Evolutionary conservation across 2,113 vertebrate genomes (phyloP).

Genomic region (Hippocampus zosterae): DNA sequence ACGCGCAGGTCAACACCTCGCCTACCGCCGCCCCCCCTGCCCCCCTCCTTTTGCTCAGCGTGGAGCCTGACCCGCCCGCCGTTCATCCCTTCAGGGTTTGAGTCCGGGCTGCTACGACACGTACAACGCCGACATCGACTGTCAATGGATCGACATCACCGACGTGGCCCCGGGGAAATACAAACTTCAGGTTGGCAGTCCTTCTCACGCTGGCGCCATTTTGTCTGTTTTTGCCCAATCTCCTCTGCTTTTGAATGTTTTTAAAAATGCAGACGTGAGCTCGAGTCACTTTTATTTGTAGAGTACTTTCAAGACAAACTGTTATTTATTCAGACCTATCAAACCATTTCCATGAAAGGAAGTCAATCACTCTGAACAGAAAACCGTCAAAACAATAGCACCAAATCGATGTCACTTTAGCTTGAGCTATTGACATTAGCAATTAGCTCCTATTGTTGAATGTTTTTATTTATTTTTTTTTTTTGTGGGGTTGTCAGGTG

Average conservation of each 20-base stretch:
- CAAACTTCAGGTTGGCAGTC: constrained; percentile 65
- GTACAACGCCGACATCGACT: constrained; percentile 78
- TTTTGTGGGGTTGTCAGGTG: constrained; percentile 51
- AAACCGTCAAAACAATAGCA: too few species aligned
- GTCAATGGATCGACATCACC: constrained; percentile 76
- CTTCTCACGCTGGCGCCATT: background rate
- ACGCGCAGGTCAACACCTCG: constrained; percentile 72
- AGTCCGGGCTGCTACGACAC: constrained; percentile 77
- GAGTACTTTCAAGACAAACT: too few species aligned
- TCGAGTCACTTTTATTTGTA: too few species aligned
- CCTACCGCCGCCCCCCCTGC: background rate
- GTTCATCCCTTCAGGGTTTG: constrained; percentile 58
- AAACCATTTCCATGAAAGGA: too few species aligned
- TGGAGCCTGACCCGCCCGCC: background rate
- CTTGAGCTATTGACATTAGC: too few species aligned
- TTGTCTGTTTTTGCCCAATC: background rate
- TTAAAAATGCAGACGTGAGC: too few species aligned
- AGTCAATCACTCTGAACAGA: too few species aligned
- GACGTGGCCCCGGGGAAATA: constrained; percentile 72
- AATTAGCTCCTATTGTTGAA: background rate
- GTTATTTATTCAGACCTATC: too few species aligned
- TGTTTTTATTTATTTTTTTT: background rate
- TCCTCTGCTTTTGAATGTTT: background rate
- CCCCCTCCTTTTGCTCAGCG: too few species aligned
- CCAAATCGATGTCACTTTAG: too few species aligned